Base-by-base conservation (phyloP, 2,888 invertebrate species). In the Lapara coniferarum region DNA sequence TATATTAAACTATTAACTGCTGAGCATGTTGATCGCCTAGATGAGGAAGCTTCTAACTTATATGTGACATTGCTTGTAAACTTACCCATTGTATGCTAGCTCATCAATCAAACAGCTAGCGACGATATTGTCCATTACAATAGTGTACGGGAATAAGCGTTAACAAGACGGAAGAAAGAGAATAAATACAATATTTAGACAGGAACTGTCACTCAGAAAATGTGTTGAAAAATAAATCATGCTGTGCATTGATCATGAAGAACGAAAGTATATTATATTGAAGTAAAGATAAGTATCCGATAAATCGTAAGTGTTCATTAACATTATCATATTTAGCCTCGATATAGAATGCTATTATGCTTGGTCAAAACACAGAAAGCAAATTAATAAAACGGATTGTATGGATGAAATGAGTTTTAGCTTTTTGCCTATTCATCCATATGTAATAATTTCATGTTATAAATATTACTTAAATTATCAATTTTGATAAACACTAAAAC, bases 81-180 rank as follows among this genome's bases (percentile, higher is more conserved):
- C 97, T 97, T 96, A 97, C 97, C 97, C 96, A 93, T 95, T 96
- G 86, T 95, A 95, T 86, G 96, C 95, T 94, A 96, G 95, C 95
- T 97, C 97, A 94, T 97, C 97, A 95, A 97, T 96, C 95, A 97
- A 95, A 96, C 97, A 97, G 96, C 97, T 97, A 91, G 84, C 85
- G 82, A 87, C 80, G 80, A 81, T 85, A 80, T 84, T 82, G 81
- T 91, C 92, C 92, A 83, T 82, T 83, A 89, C 79, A 88, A 85
- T 84, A 89, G 83, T 85, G 88, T 86, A 89, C 83, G 86, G 89
- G 91, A 85, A 88, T 84, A 92, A 92, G 91, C 91, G 87, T 86
- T 81, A 90, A 89, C 76, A 89, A 89, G 83, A 89, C 85, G 91
- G 90, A 89, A 90, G 90, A 91, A 90, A 92, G 86, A 91, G 85